These are phyloP conservation scores for Turritopsis dohrnii DNA, from an alignment of 30 jellyfish, hydroid and myxozoan genomes.

Conservation along the genomic window DNA sequence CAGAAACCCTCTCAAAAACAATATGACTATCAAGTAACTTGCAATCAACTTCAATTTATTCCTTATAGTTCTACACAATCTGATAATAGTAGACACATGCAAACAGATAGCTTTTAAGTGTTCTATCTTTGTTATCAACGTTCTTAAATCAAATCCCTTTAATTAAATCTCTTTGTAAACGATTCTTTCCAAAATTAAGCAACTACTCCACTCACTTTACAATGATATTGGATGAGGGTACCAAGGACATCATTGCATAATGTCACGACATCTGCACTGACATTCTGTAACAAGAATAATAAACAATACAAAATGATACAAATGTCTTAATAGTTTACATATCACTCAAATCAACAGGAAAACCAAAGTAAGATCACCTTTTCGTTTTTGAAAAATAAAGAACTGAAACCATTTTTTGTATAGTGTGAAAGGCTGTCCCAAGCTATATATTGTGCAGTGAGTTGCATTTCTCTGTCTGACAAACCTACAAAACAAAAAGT, in stretches of 20 bases:
- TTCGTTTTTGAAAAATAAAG: neutral
- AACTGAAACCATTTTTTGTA: conserved; percentile 16
- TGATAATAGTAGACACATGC: too few species aligned
- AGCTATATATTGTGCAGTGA: conserved; percentile 6
- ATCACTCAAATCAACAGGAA: neutral
- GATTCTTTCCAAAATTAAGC: neutral
- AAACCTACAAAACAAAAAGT: neutral
- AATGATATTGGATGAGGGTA: neutral
- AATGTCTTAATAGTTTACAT: neutral
- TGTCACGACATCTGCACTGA: neutral
- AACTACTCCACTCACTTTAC: conserved; percentile 12
- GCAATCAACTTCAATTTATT: too few species aligned
- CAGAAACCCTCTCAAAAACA: too few species aligned
- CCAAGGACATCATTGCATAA: conserved; percentile 2
- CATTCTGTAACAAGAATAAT: neutral
- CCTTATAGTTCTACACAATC: too few species aligned
- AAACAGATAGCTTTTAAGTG: too few species aligned
- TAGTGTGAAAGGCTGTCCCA: conserved; percentile 8
- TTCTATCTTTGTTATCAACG: too few species aligned
- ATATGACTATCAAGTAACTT: too few species aligned
- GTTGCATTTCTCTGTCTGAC: neutral
- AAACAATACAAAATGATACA: neutral
- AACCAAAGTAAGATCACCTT: neutral
- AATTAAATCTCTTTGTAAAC: neutral
- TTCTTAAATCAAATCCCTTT: neutral